Base-by-base conservation (phyloP, 2,888 invertebrate genomes). In the Iphiclides podalirius region DNA sequence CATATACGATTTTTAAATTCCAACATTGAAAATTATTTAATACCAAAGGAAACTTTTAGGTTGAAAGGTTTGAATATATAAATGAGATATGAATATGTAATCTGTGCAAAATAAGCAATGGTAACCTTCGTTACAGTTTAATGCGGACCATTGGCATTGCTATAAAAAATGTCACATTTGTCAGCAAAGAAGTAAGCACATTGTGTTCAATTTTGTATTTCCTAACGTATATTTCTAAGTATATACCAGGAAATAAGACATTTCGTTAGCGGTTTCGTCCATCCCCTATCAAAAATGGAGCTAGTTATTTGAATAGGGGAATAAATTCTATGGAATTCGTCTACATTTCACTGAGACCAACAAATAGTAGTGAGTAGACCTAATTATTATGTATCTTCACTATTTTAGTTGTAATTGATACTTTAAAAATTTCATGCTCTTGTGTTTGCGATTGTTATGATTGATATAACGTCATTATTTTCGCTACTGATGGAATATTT, bases 271-370 rank as follows among this genome's bases (percentile, higher is more conserved):
- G 51, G 23, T 52, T 59, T 61, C 36, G 48, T 62, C 38, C 37
- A 59, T 60, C 48, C 51, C 47, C 46, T 61, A 54, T 35, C 13
- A 55, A 71, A 48, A 52, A 83, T 81, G 83, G 71, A 72, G 70
- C 60, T 67, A 58, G 60, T 65, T 61, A 66, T 69, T 67, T 82
- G 64, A 80, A 62, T 64, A 50, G 39, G 61, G 62, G 67, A 54
- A 47, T 57, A 60, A 72, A 66, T 78, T 80, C 70, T 80, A 83
- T 81, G 84, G 81, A 82, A 84, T 70, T 75, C 69, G 64, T 60
- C 73, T 72, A 58, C 71, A 62, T 66, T 67, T 58, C 62, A 67
- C 68, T 65, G 67, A 75, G 72, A 67, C 66, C 71, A 66, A 70
- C 65, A 76, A 75, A 72, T 65, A 72, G 72, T 75, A 66, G 86